phyloP scores from a whole-genome alignment of 2,797 vertebrate genomes.

The Syngnathus acus region DNA sequence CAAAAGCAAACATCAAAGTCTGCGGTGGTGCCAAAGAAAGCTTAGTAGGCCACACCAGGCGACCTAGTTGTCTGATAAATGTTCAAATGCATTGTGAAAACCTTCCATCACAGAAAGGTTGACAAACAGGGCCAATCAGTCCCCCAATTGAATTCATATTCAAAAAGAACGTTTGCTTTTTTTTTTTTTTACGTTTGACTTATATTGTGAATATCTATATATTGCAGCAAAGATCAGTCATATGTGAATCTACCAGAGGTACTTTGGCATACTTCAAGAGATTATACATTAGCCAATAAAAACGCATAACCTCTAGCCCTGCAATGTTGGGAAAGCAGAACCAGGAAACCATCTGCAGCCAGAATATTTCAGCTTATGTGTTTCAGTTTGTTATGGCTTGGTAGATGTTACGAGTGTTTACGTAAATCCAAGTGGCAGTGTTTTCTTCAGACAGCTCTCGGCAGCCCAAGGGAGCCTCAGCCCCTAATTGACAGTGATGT shows the following conservation, averaged over 20 bases:
- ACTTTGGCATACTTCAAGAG: no score
- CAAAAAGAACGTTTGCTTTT: not conserved
- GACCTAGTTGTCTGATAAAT: conserved; percentile 22
- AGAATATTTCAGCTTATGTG: conserved; percentile 9
- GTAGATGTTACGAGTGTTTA: conserved; percentile 57
- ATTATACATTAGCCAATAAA: not conserved
- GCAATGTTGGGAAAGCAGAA: not conserved
- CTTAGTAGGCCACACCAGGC: not conserved
- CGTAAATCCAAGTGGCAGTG: conserved; percentile 59
- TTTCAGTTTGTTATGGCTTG: conserved; percentile 57
- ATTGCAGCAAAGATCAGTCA: not conserved
- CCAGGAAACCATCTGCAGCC: not conserved
- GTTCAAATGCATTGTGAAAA: not conserved
- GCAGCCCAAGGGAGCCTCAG: conserved; percentile 55
- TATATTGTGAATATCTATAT: no score
- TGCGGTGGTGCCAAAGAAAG: not conserved
- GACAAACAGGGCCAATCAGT: not conserved
- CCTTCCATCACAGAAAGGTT: not conserved
- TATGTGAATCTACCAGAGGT: not conserved
- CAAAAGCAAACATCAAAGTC: conserved; percentile 20
- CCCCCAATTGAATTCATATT: not conserved
- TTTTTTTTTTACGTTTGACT: no score
- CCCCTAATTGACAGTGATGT: conserved; percentile 74
- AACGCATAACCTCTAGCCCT: not conserved
- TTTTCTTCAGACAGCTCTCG: conserved; percentile 60